phyloP scores from a whole-genome alignment of 2,888 invertebrate genomes.

The Coelopa pilipes region DNA sequence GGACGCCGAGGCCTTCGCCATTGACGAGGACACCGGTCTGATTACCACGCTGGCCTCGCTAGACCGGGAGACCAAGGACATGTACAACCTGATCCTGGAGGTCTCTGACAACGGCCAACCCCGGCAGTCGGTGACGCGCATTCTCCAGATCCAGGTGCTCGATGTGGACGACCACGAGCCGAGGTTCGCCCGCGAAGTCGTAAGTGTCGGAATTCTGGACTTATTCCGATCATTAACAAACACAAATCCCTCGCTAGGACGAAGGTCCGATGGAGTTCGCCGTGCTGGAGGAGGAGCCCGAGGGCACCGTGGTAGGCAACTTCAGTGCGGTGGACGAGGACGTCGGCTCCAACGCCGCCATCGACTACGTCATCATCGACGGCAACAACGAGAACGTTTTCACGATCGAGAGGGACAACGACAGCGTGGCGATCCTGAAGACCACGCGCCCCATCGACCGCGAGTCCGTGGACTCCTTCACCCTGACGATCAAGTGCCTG shows the following conservation, averaged over 20 bases:
- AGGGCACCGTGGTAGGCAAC: slow-evolving; percentile 75
- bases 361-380: slow-evolving; percentile 79
- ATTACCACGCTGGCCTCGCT: slow-evolving; percentile 76
- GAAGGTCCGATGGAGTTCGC: slow-evolving; percentile 74
- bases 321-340: slow-evolving; percentile 81
- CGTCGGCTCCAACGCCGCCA: slow-evolving; percentile 77
- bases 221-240: no score
- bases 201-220: slow-evolving; percentile 62
- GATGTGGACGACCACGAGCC: slow-evolving; percentile 86
- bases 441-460: slow-evolving; percentile 75
- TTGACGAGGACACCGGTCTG: slow-evolving; percentile 76
- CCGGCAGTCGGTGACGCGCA: slow-evolving; percentile 78
- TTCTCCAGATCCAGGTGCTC: slow-evolving; percentile 75
- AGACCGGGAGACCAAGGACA: slow-evolving; percentile 79
- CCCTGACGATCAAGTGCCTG: slow-evolving; percentile 78
- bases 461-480: slow-evolving; percentile 71
- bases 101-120: slow-evolving; percentile 83
- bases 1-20: slow-evolving; percentile 73
- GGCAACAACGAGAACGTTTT: slow-evolving; percentile 78
- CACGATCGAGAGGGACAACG: slow-evolving; percentile 72
- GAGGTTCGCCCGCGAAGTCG: slow-evolving; percentile 75
- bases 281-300: slow-evolving; percentile 75
- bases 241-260: slow-evolving; percentile 66
- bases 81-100: slow-evolving; percentile 81
- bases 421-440: slow-evolving; percentile 74